phyloP scores from a whole-genome alignment of 2,113 vertebrate genomes.

The Maccullochella peelii region DNA sequence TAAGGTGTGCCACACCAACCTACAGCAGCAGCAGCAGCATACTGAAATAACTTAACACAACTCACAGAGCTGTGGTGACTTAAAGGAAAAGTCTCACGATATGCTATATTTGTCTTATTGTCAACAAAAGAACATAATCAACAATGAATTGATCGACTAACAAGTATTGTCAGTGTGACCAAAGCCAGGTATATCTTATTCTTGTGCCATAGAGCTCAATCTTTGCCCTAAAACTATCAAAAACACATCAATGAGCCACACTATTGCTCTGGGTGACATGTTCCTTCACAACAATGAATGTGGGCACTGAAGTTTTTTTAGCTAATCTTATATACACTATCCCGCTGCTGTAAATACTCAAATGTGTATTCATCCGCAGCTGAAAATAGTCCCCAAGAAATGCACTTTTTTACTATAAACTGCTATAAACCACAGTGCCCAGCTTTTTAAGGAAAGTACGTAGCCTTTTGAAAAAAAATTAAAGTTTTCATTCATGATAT shows the following conservation, averaged over 20 bases:
- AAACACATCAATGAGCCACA: background rate
- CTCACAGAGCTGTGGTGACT: constrained; percentile 78
- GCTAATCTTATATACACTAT: background rate
- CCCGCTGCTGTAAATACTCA: background rate
- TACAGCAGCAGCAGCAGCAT: constrained; percentile 78
- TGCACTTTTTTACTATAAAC: background rate
- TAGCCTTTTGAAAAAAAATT: background rate
- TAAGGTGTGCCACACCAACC: constrained; percentile 47
- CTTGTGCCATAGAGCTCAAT: background rate
- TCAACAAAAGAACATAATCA: constrained; percentile 14
- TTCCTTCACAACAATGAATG: background rate
- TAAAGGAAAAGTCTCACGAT: background rate
- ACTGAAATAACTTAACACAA: constrained; percentile 63
- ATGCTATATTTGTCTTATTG: constrained; percentile 22
- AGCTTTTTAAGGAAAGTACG: background rate
- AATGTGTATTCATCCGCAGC: constrained; percentile 19
- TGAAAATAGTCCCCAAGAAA: constrained; percentile 24
- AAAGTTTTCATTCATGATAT: background rate
- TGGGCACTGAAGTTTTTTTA: background rate
- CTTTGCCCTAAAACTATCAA: background rate
- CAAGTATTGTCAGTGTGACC: too few species aligned
- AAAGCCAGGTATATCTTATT: background rate
- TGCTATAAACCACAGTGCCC: background rate
- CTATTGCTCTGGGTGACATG: background rate
- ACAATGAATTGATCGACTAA: background rate